phyloP scores from a whole-genome alignment of 2,113 vertebrate species.

The Hemichromis elongatus region DNA sequence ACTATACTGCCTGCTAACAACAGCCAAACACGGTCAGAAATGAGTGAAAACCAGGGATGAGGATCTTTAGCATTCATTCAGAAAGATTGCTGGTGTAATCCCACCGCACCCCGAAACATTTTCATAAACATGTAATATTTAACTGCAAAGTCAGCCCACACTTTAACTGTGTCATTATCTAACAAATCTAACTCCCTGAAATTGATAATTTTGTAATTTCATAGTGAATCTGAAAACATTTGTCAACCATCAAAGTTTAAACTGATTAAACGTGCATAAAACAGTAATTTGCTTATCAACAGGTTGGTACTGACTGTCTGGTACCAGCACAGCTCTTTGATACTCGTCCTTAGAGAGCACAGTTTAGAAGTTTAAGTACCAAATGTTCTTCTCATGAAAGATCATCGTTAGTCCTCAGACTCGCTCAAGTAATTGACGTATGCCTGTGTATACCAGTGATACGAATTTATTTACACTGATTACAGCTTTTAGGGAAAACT shows the following conservation, averaged over 20 bases:
- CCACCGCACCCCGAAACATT: background rate
- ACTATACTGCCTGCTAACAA: background rate
- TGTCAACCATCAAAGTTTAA: background rate
- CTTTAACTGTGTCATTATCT: background rate
- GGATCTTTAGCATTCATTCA: background rate
- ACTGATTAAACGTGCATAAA: background rate
- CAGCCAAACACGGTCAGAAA: no score
- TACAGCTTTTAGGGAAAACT: background rate
- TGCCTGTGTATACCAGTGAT: background rate
- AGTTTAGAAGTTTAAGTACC: background rate
- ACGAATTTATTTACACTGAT: background rate
- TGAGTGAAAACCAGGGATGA: background rate
- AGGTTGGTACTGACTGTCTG: background rate
- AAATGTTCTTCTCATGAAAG: background rate
- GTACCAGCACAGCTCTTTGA: background rate
- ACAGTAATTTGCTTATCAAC: background rate
- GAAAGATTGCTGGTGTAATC: background rate
- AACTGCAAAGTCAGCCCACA: background rate
- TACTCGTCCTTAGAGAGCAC: background rate
- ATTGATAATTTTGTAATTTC: background rate
- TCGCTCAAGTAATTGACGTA: background rate
- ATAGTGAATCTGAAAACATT: background rate
- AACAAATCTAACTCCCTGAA: background rate
- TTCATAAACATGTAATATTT: background rate
- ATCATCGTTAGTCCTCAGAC: background rate